These are phyloP conservation scores for Ctenosaura bakeri DNA, from an alignment of 2,797 vertebrate genomes.

Conservation along the genomic window DNA sequence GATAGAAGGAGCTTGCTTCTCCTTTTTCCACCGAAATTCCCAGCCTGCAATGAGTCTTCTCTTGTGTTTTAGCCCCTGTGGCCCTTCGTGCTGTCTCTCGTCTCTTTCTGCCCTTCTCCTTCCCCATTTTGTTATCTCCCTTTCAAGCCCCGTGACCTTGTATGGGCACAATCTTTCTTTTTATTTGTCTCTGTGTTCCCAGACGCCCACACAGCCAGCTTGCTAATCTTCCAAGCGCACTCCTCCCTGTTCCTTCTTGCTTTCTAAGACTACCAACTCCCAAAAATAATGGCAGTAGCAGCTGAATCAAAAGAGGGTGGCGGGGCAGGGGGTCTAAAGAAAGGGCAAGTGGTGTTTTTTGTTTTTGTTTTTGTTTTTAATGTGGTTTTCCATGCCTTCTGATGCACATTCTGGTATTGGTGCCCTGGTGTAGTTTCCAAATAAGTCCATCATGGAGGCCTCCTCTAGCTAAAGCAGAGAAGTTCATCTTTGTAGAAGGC, in stretches of 20 bases:
- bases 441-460: not conserved
- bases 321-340: too few relatives aligned
- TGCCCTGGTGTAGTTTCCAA: not conserved
- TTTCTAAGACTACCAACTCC: not conserved
- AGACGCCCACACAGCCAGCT: slow-evolving; percentile 1
- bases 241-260: not conserved
- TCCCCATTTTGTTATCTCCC: slow-evolving; percentile 21
- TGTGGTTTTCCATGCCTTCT: not conserved
- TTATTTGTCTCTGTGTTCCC: slow-evolving; percentile 17
- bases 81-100: not conserved
- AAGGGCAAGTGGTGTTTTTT: too few relatives aligned
- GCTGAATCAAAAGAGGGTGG: not conserved
- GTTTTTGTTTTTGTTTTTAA: not conserved
- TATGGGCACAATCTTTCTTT: slow-evolving; percentile 18
- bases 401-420: not conserved
- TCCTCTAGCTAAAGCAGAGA: not conserved
- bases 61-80: not conserved
- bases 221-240: not conserved
- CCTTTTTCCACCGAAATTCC: not conserved
- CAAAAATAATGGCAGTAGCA: not conserved
- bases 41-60: not conserved
- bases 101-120: not conserved
- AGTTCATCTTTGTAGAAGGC: not conserved
- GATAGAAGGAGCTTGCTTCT: not conserved
- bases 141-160: slow-evolving; percentile 41